Base-by-base conservation (phyloP, 2,797 vertebrate genomes). In the Halcyon leucocephala region DNA sequence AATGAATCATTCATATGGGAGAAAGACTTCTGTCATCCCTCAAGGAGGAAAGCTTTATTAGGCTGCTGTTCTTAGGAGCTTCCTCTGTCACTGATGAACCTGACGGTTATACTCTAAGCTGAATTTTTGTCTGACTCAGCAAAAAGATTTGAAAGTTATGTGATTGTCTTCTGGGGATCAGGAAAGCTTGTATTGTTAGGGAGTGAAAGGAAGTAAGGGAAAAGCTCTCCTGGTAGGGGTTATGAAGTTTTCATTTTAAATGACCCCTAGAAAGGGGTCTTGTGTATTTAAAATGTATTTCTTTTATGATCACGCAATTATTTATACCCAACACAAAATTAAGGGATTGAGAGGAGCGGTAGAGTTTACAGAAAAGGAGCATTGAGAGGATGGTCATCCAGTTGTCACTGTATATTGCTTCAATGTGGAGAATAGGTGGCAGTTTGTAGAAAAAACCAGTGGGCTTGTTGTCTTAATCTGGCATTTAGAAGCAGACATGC, bases 391-490 rank as follows among this genome's bases (percentile, higher is more conserved):
- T 69, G 71, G 62, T 84, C 58, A 88, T 76, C 35, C 77, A 58
- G 80, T 90, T 88, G 86, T 95, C 61, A 61, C 41, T 58, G 64
- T 84, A 39, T 72, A 41, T 84, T 94, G 70, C 62, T 86, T 89
- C 65, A 62, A 61, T 82, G 69, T 48, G 51, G 62, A 72, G 77
- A 94, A 58, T 61, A 71, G 64, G 49, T 74, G 70, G 37, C 82
- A 90, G 31, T 79, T 93, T 86, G 73, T 86, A 69, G 88, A 82
- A 82, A 86, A 76, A 91, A 82, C 73, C 35, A 69, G 58, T 65
- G 80, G 73, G 73, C 21, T 94, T 93, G 58, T 92, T 92, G 76
- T 72, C 88, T 91, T 86, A 73, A 62, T 95, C 19, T 92, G 69
- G 55, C 69, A 71, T 41, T 61, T 88, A 67, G 78, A 92, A 96